Conservation (phyloP, 64 coral and sea anemone genomes). For the Astreopora myriophthalma region DNA sequence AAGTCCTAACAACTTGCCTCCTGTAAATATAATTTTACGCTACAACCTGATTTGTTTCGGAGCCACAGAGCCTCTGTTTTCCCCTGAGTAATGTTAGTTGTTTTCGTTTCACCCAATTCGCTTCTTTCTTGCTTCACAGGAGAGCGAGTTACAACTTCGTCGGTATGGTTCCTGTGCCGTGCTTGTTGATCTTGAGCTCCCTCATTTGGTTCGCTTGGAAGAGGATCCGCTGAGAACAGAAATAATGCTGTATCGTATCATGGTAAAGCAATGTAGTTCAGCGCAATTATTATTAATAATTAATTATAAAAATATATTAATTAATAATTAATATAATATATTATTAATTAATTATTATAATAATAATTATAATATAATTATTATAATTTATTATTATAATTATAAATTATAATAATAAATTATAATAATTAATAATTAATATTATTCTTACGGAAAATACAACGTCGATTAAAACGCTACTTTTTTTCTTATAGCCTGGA, state of each 20-base stretch:
- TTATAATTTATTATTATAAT: too few species aligned
- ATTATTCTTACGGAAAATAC: too few species aligned
- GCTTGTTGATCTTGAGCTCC: slow-evolving; percentile 90
- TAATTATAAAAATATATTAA: too few species aligned
- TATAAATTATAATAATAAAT: too few species aligned
- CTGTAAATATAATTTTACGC: too few species aligned
- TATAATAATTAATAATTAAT: too few species aligned
- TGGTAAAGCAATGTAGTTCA: slow-evolving; percentile 30
- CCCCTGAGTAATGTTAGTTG: not conserved
- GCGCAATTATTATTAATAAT: not conserved
- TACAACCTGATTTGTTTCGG: not conserved
- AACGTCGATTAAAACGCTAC: too few species aligned
- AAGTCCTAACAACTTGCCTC: too few species aligned
- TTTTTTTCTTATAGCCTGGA: slow-evolving; percentile 70
- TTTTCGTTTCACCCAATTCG: not conserved
- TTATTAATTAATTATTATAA: too few species aligned
- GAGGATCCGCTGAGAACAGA: slow-evolving; percentile 94
- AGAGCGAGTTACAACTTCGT: slow-evolving; percentile 85
- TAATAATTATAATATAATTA: too few species aligned
- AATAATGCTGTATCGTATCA: slow-evolving; percentile 92
- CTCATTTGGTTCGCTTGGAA: slow-evolving; percentile 90
- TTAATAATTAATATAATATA: too few species aligned
- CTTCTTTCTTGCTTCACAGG: slow-evolving; percentile 48
- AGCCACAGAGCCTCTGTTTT: not conserved
- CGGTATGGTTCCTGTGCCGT: slow-evolving; percentile 89